Base-by-base conservation (phyloP, 53 echinoderm and acorn worm genomes). In the Glandiceps talaboti region DNA sequence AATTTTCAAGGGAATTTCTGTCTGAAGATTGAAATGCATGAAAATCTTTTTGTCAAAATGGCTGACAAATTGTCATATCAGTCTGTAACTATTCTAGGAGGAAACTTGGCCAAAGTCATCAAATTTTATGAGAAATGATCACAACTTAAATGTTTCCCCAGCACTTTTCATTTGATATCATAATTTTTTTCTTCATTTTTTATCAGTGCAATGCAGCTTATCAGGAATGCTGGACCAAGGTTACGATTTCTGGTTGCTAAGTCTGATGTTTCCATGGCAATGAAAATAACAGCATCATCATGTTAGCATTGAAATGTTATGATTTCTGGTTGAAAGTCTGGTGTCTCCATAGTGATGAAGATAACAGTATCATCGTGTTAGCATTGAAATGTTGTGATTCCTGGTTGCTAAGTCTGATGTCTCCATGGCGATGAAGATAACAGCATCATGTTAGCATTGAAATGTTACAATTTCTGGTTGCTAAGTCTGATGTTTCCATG, bases 321-420 rank as follows among this genome's bases (percentile, higher is more conserved):
- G 92, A 25, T 90, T 94, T 77, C 77, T 94, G 77, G 86, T 94
- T n/a, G 94, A 29, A 88, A 90, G 77, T 92, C 94, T 0, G 94
- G 92, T 45, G 79, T 83, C 26, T 80, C 84, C 28, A 86, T 90
- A 1, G 92, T 86, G 14, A 86, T 86, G 80, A 94, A 92, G 82
- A 84, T 94, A 28, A 92, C 90, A 28, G 86, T 90, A 1, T 86
- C 91, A 14, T 26, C 30, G n/a, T n/a, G n/a, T n/a, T n/a, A n/a
- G n/a, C n/a, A n/a, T n/a, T n/a, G n/a, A n/a, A 30, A 90, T 82
- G 32, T 80, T 92, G 0, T 83, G 92, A 25, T 90, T 94, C 79
- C 77, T 94, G 77, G 86, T 94, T n/a, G 94, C 92, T 29, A 88
- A 90, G 77, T 92, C 94, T 0, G 94, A 94, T 45, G 79, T 83